These are phyloP conservation scores for Penaeus vannamei DNA, from an alignment of 1,140 invertebrate genomes.

Conservation along the genomic window DNA sequence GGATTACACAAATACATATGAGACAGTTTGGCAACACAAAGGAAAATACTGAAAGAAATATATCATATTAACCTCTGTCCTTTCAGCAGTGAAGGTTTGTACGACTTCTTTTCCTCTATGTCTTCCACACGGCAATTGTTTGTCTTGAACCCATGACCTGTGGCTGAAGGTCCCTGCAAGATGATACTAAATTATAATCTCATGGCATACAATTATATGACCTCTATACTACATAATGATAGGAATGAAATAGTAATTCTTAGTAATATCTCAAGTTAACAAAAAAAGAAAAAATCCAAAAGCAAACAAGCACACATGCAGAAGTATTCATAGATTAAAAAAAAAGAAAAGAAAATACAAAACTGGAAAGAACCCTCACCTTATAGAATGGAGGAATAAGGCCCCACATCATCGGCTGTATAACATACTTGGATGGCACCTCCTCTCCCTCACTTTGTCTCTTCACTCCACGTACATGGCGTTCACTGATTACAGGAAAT, in stretches of 20 bases:
- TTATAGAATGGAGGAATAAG: conserved; percentile 87
- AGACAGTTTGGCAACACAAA: background rate
- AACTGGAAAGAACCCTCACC: conserved; percentile 71
- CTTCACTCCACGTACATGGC: conserved; percentile 58
- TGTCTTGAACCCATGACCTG: conserved; percentile 80
- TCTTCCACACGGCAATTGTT: conserved; percentile 86
- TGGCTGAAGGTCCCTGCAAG: conserved; percentile 77
- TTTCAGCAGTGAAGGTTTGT: conserved; percentile 77
- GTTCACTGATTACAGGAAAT: conserved; percentile 25
- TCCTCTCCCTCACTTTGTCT: conserved; percentile 68
- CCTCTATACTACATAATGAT: background rate
- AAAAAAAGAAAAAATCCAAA: background rate
- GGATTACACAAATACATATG: background rate
- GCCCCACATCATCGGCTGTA: conserved; percentile 88
- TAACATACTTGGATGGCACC: conserved; percentile 71
- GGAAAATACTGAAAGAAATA: background rate
- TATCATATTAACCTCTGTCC: conserved; percentile 73
- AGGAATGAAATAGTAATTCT: background rate
- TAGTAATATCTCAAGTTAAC: background rate
- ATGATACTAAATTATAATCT: conserved; percentile 38
- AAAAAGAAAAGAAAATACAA: background rate
- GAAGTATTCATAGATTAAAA: background rate
- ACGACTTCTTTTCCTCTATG: conserved; percentile 80
- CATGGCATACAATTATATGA: background rate
- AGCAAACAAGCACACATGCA: background rate